Base-by-base conservation (phyloP, 2,888 invertebrate species). In the Hypena proboscidalis region DNA sequence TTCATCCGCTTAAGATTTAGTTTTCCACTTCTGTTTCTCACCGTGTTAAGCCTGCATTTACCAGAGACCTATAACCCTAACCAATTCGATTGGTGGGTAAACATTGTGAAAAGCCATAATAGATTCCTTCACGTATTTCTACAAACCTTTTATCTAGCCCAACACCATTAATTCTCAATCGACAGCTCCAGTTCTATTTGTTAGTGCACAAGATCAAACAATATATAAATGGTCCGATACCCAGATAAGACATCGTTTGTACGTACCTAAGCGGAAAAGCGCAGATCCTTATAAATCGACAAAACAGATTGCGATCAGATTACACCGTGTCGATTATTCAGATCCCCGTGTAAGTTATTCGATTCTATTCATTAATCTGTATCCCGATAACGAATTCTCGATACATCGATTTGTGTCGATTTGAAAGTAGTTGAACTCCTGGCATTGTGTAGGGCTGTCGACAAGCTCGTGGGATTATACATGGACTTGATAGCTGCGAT, bases 321-420 rank as follows among this genome's bases (percentile, higher is more conserved):
- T 80, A 83, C 80, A 74, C 76, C 71, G 87, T 84, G 88, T 86
- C 89, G 88, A 90, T 90, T 89, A 90, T 88, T 83, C 82, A 80
- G 85, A 86, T 83, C 77, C 77, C 75, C 74, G 65, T 80, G 84
- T 87, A 85, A 88, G 79, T 88, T 89, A 87, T 85, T 80, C 82
- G 80, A 77, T 77, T 83, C 85, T 79, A 87, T 89, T 89, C 88
- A 87, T 86, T 89, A 80, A 83, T 84, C 81, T 77, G 74, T 70
- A 72, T 78, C 69, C 69, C 80, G 87, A 86, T 87, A 86, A 77
- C 80, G 80, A 75, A 80, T 81, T 81, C 74, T 76, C 75, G 79
- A 80, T 81, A 77, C 74, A 81, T 81, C 79, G 80, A 76, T 74
- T 79, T 70, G 68, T 67, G 67, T 62, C 64, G 60, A 70, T 77